Evolutionary conservation across 1,140 invertebrate species (phyloP).

Genomic region (Chlorops oryzae): DNA sequence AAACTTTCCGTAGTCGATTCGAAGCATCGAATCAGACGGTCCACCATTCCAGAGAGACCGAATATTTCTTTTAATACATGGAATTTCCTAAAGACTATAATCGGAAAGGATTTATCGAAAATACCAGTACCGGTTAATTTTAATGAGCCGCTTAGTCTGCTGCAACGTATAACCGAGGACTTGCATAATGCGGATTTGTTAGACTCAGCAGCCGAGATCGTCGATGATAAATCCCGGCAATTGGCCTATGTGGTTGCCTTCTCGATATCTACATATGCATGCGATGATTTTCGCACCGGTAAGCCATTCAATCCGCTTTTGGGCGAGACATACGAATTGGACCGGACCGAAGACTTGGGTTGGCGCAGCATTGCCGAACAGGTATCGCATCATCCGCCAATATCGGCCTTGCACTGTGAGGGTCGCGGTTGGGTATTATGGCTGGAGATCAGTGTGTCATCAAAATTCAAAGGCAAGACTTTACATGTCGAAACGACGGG

Average conservation of each 20-base stretch:
- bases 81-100: constrained; percentile 99
- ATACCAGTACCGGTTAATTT: constrained; percentile 99
- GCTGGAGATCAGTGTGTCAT: constrained; percentile 98
- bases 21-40: constrained; percentile 61
- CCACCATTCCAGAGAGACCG: constrained; percentile 81
- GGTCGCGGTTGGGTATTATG: constrained; percentile 87
- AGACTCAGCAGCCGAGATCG: constrained; percentile 69
- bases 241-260: constrained; percentile 93
- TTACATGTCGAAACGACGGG: constrained; percentile 55
- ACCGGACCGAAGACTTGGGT: constrained; percentile 91
- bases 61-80: constrained; percentile 94
- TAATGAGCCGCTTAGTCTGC: constrained; percentile 96
- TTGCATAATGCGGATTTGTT: constrained; percentile 94
- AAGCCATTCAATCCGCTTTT: constrained; percentile 79
- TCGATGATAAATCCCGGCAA: constrained; percentile 82
- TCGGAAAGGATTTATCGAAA: constrained; percentile 97
- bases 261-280: constrained; percentile 92
- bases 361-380: constrained; percentile 93
- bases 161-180: constrained; percentile 95
- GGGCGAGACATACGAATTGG: constrained; percentile 95
- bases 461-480: constrained; percentile 97
- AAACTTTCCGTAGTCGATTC: too few species aligned
- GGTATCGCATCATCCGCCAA: constrained; percentile 97
- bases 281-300: constrained; percentile 68
- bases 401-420: constrained; percentile 89